Percentiles rank a stretch among this genome's conserved stretches.
phyloP scores from a whole-genome alignment of 1,140 invertebrate genomes.

The Telenomus remus region DNA sequence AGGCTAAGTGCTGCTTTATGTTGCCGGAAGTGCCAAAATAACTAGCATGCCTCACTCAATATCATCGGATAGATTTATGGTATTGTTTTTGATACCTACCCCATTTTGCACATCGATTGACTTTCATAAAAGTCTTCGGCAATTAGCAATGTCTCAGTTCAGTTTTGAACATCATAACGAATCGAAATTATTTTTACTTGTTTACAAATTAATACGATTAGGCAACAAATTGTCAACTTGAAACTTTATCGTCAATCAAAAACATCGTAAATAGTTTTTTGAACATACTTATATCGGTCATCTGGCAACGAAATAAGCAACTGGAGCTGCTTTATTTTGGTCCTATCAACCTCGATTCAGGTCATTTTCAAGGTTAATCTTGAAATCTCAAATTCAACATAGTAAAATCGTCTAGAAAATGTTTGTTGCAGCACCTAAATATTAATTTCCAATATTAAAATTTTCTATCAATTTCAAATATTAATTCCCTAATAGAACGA shows the following conservation, averaged over 20 bases:
- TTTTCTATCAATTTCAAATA: too few species aligned
- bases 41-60: slow-evolving; percentile 40
- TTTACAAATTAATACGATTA: too few species aligned
- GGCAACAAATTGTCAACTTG: too few species aligned
- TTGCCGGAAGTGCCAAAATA: slow-evolving; percentile 57
- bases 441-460: too few species aligned
- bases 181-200: not conserved
- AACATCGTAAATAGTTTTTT: slow-evolving; percentile 51
- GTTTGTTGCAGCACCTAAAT: too few species aligned
- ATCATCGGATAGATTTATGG: slow-evolving; percentile 38
- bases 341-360: slow-evolving; percentile 43
- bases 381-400: not conserved
- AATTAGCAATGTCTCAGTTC: not conserved
- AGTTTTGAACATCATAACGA: too few species aligned
- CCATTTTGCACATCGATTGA: slow-evolving; percentile 9
- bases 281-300: slow-evolving; percentile 52
- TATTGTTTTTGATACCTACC: slow-evolving; percentile 41
- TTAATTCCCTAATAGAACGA: too few species aligned
- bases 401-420: not conserved
- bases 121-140: not conserved
- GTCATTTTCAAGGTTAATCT: slow-evolving; percentile 54
- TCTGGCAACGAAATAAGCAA: slow-evolving; percentile 56
- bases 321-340: slow-evolving; percentile 55
- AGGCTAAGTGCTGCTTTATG: slow-evolving; percentile 59
- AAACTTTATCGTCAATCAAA: slow-evolving; percentile 12